Percentiles rank a stretch among this genome's conserved stretches.
These are phyloP conservation scores for Epinephelus cyanopodus DNA, from an alignment of 2,113 vertebrate genomes.

Conservation along the genomic window DNA sequence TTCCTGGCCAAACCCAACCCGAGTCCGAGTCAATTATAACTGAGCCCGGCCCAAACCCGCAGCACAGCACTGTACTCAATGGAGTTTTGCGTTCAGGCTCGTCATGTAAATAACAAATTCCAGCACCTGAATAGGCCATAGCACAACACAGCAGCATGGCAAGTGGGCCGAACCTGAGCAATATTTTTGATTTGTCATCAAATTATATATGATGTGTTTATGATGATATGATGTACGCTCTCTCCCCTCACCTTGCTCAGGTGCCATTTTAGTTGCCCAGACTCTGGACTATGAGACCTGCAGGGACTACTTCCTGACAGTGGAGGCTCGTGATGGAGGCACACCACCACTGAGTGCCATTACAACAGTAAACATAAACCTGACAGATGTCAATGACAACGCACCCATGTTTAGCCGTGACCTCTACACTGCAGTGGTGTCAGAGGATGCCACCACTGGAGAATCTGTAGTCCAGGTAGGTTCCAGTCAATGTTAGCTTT, in stretches of 20 bases:
- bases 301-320: conserved; percentile 93
- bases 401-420: conserved; percentile 90
- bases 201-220: neutral
- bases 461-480: conserved; percentile 90
- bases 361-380: conserved; percentile 92
- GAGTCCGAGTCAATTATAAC: too few species aligned
- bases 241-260: conserved; percentile 72
- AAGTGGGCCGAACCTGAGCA: too few species aligned
- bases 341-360: conserved; percentile 91
- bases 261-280: conserved; percentile 89
- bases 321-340: conserved; percentile 95
- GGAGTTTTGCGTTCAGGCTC: too few species aligned
- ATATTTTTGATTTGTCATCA: too few species aligned
- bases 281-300: conserved; percentile 93
- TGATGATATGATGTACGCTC: too few species aligned
- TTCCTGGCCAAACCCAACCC: too few species aligned
- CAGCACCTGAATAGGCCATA: too few species aligned
- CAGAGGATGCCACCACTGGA: conserved; percentile 90
- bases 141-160: too few species aligned
- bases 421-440: conserved; percentile 90
- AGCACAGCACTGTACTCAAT: too few species aligned
- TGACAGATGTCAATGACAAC: conserved; percentile 97
- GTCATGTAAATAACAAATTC: too few species aligned
- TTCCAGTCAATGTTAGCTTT: neutral
- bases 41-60: too few species aligned